Evolutionary conservation across 2,113 vertebrate species (phyloP), one percentile per base, ranked within the genome.

Genomic region (Callithrix jacchus): DNA sequence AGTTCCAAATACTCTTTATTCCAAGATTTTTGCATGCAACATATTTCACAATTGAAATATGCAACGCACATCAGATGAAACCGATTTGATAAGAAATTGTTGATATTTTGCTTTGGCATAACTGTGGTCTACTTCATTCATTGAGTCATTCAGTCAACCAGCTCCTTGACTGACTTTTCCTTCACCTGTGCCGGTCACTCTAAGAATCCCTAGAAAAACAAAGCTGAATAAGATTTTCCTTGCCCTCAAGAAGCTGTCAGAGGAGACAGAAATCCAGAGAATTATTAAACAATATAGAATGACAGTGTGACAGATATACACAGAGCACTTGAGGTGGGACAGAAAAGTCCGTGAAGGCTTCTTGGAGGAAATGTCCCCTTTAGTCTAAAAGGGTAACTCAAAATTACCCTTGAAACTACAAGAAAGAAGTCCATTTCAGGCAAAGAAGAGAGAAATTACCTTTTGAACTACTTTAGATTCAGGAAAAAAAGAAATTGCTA

Each of bases 401-500:
- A 68, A 40, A 35, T 89, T 64, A 95, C 61, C 66, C 45, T 88
- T 58, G 45, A 96, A 97, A 86, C 54, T 37, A 13, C 35, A 89
- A 52, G 35, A 42, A 7, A 45, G 32, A 97, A 85, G 66, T n/a
- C 49, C 37, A 30, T 89, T 87, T 73, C 80, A 89, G 30, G 74
- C 42, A 84, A 56, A 40, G 40, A 61, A 94, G 14, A 81, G 8
- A 56, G 58, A 79, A 86, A 73, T 86, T 83, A 66, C 58, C 45
- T 77, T 81, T 64, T 77, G 83, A 86, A 47, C 85, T 87, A 14
- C 89, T 92, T 89, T 86, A 86, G 25, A 89, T 82, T 73, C 68
- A 87, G 93, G 52, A 66, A 40, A 71, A 58, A 92, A 91, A 95
- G 71, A 92, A 93, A 87, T 80, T 79, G 49, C 87, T 89, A 79